Conservation (phyloP, 2,797 vertebrate species). For the Microtus californicus region DNA sequence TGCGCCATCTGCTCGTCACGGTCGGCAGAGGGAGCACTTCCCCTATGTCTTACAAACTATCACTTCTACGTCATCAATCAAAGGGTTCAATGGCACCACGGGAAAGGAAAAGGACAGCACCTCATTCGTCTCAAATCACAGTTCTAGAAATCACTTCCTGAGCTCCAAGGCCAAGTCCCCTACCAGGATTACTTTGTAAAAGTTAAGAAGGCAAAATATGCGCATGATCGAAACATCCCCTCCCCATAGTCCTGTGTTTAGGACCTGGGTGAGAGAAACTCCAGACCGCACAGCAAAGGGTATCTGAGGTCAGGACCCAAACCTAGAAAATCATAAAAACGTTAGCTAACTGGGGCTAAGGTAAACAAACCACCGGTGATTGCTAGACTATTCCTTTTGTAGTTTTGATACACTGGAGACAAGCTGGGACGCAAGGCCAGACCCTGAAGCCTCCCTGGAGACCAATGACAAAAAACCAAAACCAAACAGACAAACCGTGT, state of each 20-base stretch:
- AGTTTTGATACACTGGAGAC: conserved; percentile 47
- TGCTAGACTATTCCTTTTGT: conserved; percentile 40
- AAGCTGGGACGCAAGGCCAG: conserved; percentile 40
- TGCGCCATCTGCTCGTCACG: conserved; percentile 33
- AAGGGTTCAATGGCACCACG: neutral
- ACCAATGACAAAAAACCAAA: conserved; percentile 36
- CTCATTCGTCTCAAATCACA: conserved; percentile 12
- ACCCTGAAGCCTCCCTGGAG: conserved; percentile 17
- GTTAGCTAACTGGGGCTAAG: neutral
- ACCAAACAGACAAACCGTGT: neutral
- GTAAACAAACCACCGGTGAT: conserved; percentile 33
- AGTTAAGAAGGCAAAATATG: conserved; percentile 34
- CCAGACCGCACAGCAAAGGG: neutral
- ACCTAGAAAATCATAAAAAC: conserved; percentile 13
- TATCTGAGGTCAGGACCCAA: conserved; percentile 39
- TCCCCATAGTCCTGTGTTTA: neutral
- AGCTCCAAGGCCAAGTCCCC: conserved; percentile 7
- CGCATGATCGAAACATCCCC: neutral
- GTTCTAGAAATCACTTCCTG: conserved; percentile 38
- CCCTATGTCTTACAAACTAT: conserved; percentile 54
- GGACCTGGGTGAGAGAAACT: neutral
- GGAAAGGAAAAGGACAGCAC: neutral
- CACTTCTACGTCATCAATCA: conserved; percentile 6
- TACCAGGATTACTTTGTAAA: conserved; percentile 22
- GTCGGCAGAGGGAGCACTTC: conserved; percentile 83